Conservation (phyloP, 2,888 invertebrate species). For the Eurois occulta region DNA sequence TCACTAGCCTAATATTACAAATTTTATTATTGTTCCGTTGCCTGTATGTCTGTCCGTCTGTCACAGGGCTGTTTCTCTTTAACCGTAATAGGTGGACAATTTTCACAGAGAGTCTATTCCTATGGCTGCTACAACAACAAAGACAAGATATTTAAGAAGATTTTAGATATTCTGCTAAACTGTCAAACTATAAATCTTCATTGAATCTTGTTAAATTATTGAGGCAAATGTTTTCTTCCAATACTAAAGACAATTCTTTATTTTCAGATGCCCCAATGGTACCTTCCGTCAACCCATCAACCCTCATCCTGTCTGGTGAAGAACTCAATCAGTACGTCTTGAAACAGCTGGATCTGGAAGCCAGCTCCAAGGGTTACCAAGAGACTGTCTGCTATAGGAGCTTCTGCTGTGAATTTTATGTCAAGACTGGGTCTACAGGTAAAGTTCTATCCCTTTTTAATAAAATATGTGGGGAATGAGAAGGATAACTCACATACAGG, state of each 20-base stretch:
- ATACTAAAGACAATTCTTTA: background rate
- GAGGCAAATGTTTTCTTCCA: background rate
- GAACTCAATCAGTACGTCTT: conserved; percentile 79
- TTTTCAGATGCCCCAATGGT: conserved; percentile 44
- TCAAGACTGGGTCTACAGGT: conserved; percentile 76
- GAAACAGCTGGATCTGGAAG: conserved; percentile 75
- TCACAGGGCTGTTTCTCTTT: background rate
- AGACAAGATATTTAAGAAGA: too few species aligned
- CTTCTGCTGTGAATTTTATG: conserved; percentile 83
- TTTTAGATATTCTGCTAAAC: background rate
- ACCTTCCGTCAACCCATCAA: conserved; percentile 59
- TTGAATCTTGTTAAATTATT: background rate
- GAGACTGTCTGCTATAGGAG: conserved; percentile 79
- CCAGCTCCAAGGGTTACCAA: conserved; percentile 71
- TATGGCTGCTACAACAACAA: background rate
- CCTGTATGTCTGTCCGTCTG: background rate
- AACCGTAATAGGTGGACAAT: background rate
- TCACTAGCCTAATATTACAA: too few species aligned
- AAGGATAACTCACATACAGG: too few species aligned
- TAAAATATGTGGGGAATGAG: background rate
- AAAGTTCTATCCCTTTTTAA: background rate
- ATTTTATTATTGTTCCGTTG: too few species aligned
- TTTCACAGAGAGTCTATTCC: background rate
- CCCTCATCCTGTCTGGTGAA: conserved; percentile 60
- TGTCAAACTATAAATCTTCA: background rate